Evolutionary conservation across 2,113 vertebrate genomes (phyloP).

Genomic region (Ovibos moschatus): DNA sequence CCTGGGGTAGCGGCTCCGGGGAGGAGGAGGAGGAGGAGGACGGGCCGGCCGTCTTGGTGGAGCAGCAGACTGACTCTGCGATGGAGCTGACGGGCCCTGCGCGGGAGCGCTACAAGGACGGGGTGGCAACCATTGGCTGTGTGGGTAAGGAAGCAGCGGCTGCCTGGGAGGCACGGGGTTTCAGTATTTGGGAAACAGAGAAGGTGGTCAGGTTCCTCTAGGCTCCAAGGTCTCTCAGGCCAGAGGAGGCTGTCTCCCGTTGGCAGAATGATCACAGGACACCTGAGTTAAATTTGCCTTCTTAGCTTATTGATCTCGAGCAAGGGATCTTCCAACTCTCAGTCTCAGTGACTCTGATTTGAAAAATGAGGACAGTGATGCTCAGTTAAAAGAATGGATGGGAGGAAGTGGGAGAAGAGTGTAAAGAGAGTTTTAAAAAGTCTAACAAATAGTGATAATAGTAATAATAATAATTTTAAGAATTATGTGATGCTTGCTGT

Average conservation of each 20-base stretch:
- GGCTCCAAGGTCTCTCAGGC: neutral
- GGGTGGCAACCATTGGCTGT: slow-evolving; percentile 91
- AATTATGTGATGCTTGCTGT: neutral
- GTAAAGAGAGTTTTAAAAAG: neutral
- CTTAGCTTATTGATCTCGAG: neutral
- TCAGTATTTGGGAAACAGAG: neutral
- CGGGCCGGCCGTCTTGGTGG: slow-evolving; percentile 81
- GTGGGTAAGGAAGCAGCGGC: slow-evolving; percentile 79
- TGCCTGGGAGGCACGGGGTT: neutral
- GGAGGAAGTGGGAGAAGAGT: neutral
- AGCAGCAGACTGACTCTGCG: slow-evolving; percentile 86
- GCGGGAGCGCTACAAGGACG: slow-evolving; percentile 91
- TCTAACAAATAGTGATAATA: neutral
- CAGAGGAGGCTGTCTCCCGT: neutral
- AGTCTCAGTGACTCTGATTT: neutral
- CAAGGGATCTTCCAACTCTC: neutral
- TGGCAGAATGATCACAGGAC: neutral
- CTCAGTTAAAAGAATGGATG: neutral
- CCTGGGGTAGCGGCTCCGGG: slow-evolving; percentile 65
- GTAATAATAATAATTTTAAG: too few species aligned
- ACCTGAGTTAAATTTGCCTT: neutral
- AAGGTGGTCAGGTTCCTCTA: neutral
- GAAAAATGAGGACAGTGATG: neutral
- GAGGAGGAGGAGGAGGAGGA: slow-evolving; percentile 82
- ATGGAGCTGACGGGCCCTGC: slow-evolving; percentile 83